Conservation (phyloP, 2,797 vertebrate species). For the Agapornis canus region DNA sequence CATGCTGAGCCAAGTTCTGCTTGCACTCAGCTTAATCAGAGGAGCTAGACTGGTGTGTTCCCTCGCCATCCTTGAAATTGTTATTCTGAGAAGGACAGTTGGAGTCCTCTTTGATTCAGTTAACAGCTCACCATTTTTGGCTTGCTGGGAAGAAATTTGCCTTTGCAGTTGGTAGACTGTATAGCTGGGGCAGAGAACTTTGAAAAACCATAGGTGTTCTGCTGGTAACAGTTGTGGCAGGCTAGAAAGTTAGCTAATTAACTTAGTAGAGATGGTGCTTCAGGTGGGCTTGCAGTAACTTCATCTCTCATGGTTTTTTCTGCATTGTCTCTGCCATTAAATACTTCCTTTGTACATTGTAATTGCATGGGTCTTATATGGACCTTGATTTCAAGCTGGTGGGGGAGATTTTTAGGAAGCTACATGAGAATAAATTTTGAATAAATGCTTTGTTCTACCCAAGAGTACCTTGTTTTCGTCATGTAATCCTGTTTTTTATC, state of each 20-base stretch:
- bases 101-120: background rate
- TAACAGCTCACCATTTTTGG: background rate
- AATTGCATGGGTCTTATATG: accelerated
- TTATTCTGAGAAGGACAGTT: background rate
- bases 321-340: background rate
- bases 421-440: background rate
- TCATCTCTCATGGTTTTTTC: background rate
- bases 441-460: background rate
- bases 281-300: background rate
- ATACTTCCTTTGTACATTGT: background rate
- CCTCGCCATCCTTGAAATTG: background rate
- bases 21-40: background rate
- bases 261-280: background rate
- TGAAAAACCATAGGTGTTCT: background rate
- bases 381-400: background rate
- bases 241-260: background rate
- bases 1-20: background rate
- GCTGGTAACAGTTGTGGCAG: background rate
- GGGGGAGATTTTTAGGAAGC: background rate
- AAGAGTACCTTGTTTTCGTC: background rate
- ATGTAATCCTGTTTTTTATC: background rate
- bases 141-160: background rate
- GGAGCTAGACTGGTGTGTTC: background rate
- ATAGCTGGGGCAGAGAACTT: background rate
- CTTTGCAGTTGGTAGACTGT: background rate